Percentiles rank a stretch among this genome's conserved stretches.
phyloP scores from a whole-genome alignment of 2,888 invertebrate species.

The Caenorhabditis drosophilae region DNA sequence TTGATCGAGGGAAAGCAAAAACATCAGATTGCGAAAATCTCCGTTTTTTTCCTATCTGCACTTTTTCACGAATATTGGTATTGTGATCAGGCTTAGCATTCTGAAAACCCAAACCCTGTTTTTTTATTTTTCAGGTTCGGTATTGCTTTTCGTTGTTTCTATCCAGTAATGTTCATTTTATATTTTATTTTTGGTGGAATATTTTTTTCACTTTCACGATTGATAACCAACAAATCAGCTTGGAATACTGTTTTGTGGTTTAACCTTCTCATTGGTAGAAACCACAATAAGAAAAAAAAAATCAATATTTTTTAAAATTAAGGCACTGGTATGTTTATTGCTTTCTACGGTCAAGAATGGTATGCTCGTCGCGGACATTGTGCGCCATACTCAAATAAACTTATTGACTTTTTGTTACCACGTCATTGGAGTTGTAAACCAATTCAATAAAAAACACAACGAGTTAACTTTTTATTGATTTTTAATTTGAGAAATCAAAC shows the following conservation, averaged over 20 bases:
- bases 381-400: conserved; percentile 34
- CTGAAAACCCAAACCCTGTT: background rate
- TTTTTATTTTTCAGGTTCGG: conserved; percentile 71
- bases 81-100: too few species aligned
- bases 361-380: conserved; percentile 75
- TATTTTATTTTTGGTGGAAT: conserved; percentile 78
- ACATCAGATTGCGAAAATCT: conserved; percentile 73
- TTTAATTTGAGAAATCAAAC: too few species aligned
- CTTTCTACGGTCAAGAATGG: conserved; percentile 76
- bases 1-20: conserved; percentile 53
- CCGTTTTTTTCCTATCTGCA: conserved; percentile 83
- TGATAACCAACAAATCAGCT: conserved; percentile 71
- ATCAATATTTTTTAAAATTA: conserved; percentile 2
- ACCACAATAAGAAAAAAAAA: background rate
- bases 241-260: conserved; percentile 88
- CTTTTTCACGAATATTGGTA: conserved; percentile 84
- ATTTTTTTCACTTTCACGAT: conserved; percentile 71
- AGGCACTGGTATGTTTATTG: conserved; percentile 67
- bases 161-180: conserved; percentile 82
- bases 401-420: conserved; percentile 50
- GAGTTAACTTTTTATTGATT: too few species aligned
- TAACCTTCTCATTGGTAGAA: conserved; percentile 77
- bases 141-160: conserved; percentile 83
- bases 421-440: conserved; percentile 53
- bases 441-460: too few species aligned